These are phyloP conservation scores for Eulemur albifrons DNA, from an alignment of 2,797 vertebrate species.

Conservation along the genomic window DNA sequence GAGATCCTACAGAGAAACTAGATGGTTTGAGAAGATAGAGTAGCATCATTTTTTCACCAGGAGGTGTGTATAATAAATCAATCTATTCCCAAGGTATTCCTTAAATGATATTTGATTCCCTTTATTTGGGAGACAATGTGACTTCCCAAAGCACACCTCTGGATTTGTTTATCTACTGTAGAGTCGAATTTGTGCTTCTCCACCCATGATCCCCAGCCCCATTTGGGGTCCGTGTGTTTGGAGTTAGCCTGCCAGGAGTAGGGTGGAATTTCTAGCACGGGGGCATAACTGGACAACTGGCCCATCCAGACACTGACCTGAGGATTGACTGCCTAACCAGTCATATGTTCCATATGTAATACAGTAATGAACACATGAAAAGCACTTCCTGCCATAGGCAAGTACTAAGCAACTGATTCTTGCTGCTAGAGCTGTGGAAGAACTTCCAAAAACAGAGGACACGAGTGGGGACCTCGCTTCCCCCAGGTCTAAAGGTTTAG, in stretches of 20 bases:
- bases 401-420: not conserved
- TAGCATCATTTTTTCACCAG: constrained; percentile 36
- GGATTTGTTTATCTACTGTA: not conserved
- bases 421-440: not conserved
- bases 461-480: accelerated
- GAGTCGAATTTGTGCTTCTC: not conserved
- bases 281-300: not conserved
- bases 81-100: not conserved
- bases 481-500: not conserved
- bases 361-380: not conserved
- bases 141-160: not conserved
- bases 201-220: not conserved
- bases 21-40: constrained; percentile 73
- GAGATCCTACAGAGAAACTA: constrained; percentile 32
- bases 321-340: not conserved
- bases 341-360: not conserved
- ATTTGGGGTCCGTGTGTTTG: too few relatives aligned
- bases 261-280: not conserved
- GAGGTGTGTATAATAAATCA: constrained; percentile 62
- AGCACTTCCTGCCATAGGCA: not conserved
- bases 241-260: not conserved
- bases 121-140: not conserved
- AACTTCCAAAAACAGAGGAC: not conserved
- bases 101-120: not conserved
- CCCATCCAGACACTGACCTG: not conserved